Percentiles rank a stretch among this genome's conserved stretches.
Evolutionary conservation across 2,888 invertebrate genomes (phyloP).

Genomic region (Phytoseiulus persimilis): DNA sequence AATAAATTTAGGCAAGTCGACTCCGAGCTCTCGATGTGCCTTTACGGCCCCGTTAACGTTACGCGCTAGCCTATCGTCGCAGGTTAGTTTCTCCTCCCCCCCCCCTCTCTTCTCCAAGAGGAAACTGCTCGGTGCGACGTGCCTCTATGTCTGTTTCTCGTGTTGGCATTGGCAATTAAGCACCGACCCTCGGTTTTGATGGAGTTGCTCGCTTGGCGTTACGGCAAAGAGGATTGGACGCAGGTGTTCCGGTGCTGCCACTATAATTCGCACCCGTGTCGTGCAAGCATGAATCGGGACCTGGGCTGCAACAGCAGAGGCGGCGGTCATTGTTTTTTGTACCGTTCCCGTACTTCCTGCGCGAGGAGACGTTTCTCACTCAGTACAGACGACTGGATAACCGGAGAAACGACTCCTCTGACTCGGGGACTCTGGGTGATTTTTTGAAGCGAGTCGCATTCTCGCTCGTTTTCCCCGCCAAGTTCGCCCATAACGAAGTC

Average conservation of each 20-base stretch:
- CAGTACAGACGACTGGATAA: too few species aligned
- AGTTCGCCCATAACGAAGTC: too few species aligned
- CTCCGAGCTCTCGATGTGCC: background rate
- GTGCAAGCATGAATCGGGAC: background rate
- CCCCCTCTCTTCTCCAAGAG: background rate
- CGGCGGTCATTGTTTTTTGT: background rate
- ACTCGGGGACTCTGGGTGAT: too few species aligned
- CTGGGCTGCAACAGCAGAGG: background rate
- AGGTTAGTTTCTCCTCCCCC: background rate
- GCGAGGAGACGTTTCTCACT: background rate
- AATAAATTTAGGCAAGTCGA: conserved; percentile 11
- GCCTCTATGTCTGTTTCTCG: background rate
- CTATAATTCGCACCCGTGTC: background rate
- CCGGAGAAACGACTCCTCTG: too few species aligned
- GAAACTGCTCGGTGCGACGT: background rate
- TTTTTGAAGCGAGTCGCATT: too few species aligned
- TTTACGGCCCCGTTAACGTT: background rate
- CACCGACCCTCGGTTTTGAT: background rate
- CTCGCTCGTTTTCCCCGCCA: too few species aligned
- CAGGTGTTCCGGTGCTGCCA: background rate
- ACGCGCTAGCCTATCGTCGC: background rate
- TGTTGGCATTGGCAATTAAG: background rate
- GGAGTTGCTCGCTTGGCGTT: background rate
- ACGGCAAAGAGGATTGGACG: background rate
- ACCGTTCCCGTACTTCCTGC: background rate